Evolutionary conservation across 2,888 invertebrate genomes (phyloP), one percentile per base, ranked within the genome.

Genomic region (Neoitamus cyanurus): DNA sequence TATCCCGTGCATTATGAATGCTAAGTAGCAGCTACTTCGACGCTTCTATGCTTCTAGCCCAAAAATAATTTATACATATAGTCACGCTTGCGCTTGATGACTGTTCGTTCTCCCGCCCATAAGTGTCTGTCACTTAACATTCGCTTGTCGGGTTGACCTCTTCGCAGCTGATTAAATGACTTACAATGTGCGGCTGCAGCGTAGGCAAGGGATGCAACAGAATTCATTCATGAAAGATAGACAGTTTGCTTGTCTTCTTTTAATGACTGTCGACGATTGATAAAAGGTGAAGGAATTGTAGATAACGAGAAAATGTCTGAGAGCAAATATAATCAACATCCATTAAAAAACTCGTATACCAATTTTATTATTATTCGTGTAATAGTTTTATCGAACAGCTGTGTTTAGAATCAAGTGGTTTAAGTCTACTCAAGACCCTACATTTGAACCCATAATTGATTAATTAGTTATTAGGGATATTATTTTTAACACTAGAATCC

Each of bases 111-210:
- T 48, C 31, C 58, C 58, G 58, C 15, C 78, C 78, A 58, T 80
- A 46, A 77, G 34, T 80, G 58, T 48, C 30, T 80, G 78, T 58
- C 58, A 58, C n/a, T 80, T 80, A 34, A 80, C 30, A 58, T 48
- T 31, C 20, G 34, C 31, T 34, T 80, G 78, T 31, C 25, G 30
- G 6, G 78, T 58, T 58, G 78, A 80, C 78, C 78, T 34, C 31
- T 58, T 80, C 15, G 78, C 58, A 15, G 78, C 78, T 80, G 58
- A 80, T 80, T 80, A 80, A 80, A 34, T 80, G 58, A 80, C 58
- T 58, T 58, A 72, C n/a, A n/a, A n/a, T n/a, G n/a, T n/a, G n/a
- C 31, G 34, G 34, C 72, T 30, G 34, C 34, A 28, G n/a, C n/a
- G 20, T 20, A 72, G 30, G 15, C 72, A 72, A 72, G 30, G 30